Evolutionary conservation across 1,140 invertebrate species (phyloP), one percentile per base, ranked within the genome.

Genomic region (Brachionus sp.): DNA sequence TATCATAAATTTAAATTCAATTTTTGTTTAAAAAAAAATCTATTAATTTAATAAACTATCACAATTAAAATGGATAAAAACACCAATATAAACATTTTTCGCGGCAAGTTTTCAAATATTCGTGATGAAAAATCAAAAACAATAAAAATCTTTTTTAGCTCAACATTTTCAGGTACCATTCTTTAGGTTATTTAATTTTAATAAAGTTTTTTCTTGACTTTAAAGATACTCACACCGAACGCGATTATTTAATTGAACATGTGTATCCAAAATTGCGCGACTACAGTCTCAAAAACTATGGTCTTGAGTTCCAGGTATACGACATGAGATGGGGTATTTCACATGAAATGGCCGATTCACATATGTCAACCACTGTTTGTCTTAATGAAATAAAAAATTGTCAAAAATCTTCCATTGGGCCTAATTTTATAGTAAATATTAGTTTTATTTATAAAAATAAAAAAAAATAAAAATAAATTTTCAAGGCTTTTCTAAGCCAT

Each of bases 251-350:
- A 50, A 84, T 84, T 29, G 53, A 78, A 53, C 25, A 80, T 39
- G 25, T 84, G 13, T 84, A 64, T 50, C 83, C 83, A 50, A 44
- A 68, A 46, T 44, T 84, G n/a, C 33, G 57, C 23, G 46, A 66
- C 0, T 84, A 84, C 46, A 80, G 73, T 57, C 19, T 16, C 23
- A 96, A 98, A 88, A 96, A 95, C 87, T 95, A 98, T 86, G 96
- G 97, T 0, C 90, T 98, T n/a, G 97, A 98, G 88, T 98, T 98
- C 91, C 97, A 98, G 92, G 95, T 96, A 89, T 88, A 86, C 6
- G 85, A 85, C 66, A 62, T 85, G 37, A 29, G 85, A 19, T 85
- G 85, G 85, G 85, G 85, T 25, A 84, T 85, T 3, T 39, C 83
- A 53, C 62, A 84, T 39, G 83, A 85, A 50, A 44, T 77, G 13